Percentiles rank a stretch among this genome's conserved stretches.
Conservation (phyloP, 2,797 vertebrate species). For the Chaunax sp. region DNA sequence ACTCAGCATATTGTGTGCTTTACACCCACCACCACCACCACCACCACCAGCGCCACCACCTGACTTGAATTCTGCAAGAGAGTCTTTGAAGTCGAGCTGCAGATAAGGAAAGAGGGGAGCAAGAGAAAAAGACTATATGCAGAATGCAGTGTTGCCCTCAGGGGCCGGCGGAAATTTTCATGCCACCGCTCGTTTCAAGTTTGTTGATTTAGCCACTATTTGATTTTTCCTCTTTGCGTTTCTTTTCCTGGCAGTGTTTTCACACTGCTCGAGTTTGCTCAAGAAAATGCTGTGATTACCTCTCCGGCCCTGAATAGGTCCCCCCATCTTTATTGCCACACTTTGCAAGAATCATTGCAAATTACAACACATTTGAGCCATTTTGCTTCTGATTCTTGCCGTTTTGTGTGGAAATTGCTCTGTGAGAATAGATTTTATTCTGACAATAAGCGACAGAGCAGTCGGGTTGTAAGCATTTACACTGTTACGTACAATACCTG, state of each 20-base stretch:
- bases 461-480: not conserved
- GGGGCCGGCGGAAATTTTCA: conserved; percentile 75
- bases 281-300: conserved; percentile 67
- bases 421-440: conserved; percentile 10
- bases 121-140: conserved; percentile 43
- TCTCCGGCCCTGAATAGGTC: conserved; percentile 52
- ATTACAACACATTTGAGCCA: conserved; percentile 8
- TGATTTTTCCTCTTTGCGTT: conserved; percentile 68
- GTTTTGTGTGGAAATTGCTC: conserved; percentile 5
- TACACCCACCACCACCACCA: conserved; percentile 41
- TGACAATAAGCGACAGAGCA: not conserved
- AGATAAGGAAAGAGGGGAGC: conserved; percentile 41
- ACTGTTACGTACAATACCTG: not conserved
- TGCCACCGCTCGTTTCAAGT: conserved; percentile 74
- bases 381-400: conserved; percentile 1
- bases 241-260: conserved; percentile 51
- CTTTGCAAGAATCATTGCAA: conserved; percentile 13
- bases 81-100: conserved; percentile 75
- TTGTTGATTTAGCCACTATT: conserved; percentile 83
- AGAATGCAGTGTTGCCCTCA: conserved; percentile 58
- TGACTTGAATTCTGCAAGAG: conserved; percentile 65
- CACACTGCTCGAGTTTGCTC: conserved; percentile 64
- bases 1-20: conserved; percentile 58
- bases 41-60: conserved; percentile 41
- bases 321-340: conserved; percentile 1